Evolutionary conservation across 2,113 vertebrate species (phyloP), one percentile per base, ranked within the genome.

Genomic region (Setophaga petechia): DNA sequence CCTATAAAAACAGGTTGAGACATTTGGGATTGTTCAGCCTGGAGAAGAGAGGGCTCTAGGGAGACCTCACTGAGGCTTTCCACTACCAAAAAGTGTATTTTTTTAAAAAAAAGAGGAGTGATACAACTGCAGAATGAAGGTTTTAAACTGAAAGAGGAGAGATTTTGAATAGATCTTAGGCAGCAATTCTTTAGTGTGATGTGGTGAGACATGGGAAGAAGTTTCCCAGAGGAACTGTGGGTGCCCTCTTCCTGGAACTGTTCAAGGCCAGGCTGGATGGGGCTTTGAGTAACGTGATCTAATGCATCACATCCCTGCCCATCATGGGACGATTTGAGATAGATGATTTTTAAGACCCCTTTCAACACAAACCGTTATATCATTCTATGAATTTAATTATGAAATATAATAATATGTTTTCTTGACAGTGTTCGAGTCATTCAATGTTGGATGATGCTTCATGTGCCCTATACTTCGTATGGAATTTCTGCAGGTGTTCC

Each of bases 401-500:
- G 47, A 52, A 84, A 67, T 9, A 63, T 3, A 25, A 62, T 3
- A 58, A 52, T 33, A 80, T 6, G 1, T 44, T 84, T 76, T 73
- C 19, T 49, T 78, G 39, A 51, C 13, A n/a, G 2, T 47, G 18
- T 58, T 73, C 13, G 13, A 33, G 27, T n/a, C 0, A 0, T 67
- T 55, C 25, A 54, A 2, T 22, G 2, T 71, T 66, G 61, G 33
- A 47, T 49, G 47, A 51, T 44, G 63, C 17, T 67, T 4, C 13
- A 15, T 5, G 8, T 25, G 54, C 4, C 9, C 6, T 58, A 68
- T 52, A 23, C 2, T 54, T 81, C 1, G 1, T 12, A 39, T 15
- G 28, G 24, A 78, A 41, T 49, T 54, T 84, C 19, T 2, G 7
- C 49, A 49, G 14, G 2, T 1, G 0, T 3, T 44, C 8, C 43